phyloP scores from a whole-genome alignment of 35 echinoderm and acorn worm species.

The Hemicentrotus pulcherrimus region DNA sequence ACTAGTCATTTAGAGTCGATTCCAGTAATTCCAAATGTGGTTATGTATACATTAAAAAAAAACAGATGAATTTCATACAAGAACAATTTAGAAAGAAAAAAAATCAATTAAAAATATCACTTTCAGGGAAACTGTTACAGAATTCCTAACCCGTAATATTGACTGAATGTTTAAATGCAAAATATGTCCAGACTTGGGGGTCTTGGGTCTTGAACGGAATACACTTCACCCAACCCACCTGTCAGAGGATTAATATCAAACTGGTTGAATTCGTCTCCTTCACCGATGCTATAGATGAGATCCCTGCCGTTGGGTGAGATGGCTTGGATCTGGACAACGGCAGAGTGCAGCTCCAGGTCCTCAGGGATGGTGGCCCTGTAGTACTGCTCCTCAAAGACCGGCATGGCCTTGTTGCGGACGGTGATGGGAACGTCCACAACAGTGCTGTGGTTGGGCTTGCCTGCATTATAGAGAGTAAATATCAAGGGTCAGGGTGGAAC shows the following conservation, averaged over 20 bases:
- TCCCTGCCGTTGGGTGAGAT: slow-evolving; percentile 88
- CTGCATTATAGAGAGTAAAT: slow-evolving; percentile 24
- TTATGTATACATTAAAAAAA: background rate
- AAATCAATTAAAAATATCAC: background rate
- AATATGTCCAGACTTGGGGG: no score
- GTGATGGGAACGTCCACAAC: slow-evolving; percentile 83
- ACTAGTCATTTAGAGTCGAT: background rate
- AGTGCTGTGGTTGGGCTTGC: slow-evolving; percentile 71
- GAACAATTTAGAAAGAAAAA: background rate
- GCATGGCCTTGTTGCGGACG: slow-evolving; percentile 98
- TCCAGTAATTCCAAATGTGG: background rate
- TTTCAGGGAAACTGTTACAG: no score
- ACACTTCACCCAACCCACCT: slow-evolving; percentile 46
- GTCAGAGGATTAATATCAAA: slow-evolving; percentile 90
- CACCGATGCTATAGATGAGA: slow-evolving; percentile 91
- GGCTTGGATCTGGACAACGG: slow-evolving; percentile 88
- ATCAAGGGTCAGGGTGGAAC: background rate
- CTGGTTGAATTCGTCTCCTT: slow-evolving; percentile 85
- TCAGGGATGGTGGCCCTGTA: slow-evolving; percentile 82
- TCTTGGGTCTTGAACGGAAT: background rate
- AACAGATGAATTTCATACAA: background rate
- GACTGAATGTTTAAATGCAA: no score
- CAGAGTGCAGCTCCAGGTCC: slow-evolving; percentile 75
- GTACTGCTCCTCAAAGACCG: slow-evolving; percentile 88
- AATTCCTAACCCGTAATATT: no score